These are phyloP conservation scores for Belgica antarctica DNA, from an alignment of 2,888 invertebrate genomes.

Conservation along the genomic window DNA sequence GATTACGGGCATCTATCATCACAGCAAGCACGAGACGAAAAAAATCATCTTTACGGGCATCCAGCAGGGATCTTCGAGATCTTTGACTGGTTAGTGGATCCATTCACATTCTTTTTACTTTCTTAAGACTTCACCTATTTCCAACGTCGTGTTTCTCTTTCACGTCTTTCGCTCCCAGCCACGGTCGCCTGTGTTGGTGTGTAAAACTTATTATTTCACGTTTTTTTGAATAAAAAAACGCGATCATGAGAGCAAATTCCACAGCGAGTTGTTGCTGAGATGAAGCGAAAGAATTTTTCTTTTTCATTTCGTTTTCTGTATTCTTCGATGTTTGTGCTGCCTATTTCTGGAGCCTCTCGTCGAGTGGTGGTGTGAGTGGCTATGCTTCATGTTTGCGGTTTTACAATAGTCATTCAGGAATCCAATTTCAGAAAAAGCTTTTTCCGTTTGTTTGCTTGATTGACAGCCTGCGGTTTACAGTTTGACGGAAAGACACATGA, in stretches of 20 bases:
- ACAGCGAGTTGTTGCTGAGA: not conserved
- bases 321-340: not conserved
- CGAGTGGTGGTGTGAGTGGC: not conserved
- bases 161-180: not conserved
- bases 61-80: conserved; percentile 4
- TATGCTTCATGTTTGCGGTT: conserved; percentile 7
- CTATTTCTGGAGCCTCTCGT: no score
- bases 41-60: no score
- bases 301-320: not conserved
- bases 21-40: no score
- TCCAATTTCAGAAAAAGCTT: not conserved
- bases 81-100: conserved; percentile 15
- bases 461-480: not conserved
- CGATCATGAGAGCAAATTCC: conserved; percentile 15
- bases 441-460: not conserved
- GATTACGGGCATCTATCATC: not conserved
- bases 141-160: not conserved
- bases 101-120: no score
- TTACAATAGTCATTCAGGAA: conserved; percentile 10
- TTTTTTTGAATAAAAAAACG: not conserved
- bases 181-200: not conserved
- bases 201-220: not conserved
- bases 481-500: not conserved
- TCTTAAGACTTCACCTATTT: no score
- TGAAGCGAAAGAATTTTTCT: not conserved